phyloP scores from a whole-genome alignment of 2,888 invertebrate genomes.

The Eilema griseolum region DNA sequence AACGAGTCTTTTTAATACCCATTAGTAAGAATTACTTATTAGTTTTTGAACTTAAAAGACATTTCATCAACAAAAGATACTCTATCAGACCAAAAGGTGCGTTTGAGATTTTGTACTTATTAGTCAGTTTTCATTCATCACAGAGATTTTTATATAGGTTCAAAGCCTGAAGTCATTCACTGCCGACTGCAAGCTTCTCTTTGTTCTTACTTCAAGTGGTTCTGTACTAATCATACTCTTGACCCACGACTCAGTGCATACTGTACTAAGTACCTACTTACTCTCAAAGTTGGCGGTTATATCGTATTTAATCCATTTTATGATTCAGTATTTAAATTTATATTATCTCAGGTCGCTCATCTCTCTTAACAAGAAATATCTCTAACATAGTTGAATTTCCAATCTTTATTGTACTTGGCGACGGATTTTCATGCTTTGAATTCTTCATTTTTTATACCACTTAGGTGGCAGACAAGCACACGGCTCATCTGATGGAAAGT shows the following conservation, averaged over 20 bases:
- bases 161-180: neutral
- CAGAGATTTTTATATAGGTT: neutral
- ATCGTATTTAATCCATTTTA: no score
- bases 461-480: no score
- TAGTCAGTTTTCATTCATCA: neutral
- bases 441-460: no score
- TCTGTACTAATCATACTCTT: constrained; percentile 1
- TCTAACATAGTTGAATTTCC: no score
- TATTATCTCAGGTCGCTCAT: no score
- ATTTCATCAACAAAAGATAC: neutral
- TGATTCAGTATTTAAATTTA: no score
- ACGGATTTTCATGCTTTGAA: no score
- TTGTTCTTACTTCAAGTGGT: neutral
- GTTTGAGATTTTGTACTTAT: neutral
- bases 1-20: neutral
- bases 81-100: neutral
- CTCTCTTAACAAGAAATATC: no score
- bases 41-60: neutral
- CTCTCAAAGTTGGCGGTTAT: no score
- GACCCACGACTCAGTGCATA: neutral
- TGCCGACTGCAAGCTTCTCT: neutral
- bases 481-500: no score
- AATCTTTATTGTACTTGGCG: no score
- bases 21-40: neutral
- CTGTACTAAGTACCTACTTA: neutral